phyloP scores from a whole-genome alignment of 2,113 vertebrate species.

The Brachyhypopomus occidentalis region DNA sequence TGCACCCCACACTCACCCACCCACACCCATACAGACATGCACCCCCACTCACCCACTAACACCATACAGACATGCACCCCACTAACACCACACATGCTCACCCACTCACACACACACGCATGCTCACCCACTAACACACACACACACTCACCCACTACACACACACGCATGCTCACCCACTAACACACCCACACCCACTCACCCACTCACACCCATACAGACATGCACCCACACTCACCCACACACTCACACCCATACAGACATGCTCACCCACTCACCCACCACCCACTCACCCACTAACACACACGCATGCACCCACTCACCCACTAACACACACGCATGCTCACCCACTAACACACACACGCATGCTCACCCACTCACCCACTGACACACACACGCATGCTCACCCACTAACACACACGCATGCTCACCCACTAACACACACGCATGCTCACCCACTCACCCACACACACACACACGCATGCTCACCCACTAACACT shows the following conservation, averaged over 20 bases:
- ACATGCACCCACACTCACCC: not conserved
- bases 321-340: not conserved
- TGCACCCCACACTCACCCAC: not conserved
- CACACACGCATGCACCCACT: constrained; percentile 34
- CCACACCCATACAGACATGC: constrained; percentile 11
- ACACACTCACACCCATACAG: constrained; percentile 16
- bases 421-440: constrained; percentile 38
- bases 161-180: constrained; percentile 35
- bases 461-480: constrained; percentile 7
- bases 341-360: too few relatives aligned
- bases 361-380: too few relatives aligned
- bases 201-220: not conserved
- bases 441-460: not conserved
- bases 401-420: constrained; percentile 41
- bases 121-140: constrained; percentile 29
- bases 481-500: constrained; percentile 45
- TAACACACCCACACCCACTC: constrained; percentile 48
- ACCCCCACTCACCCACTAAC: constrained; percentile 49
- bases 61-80: constrained; percentile 20
- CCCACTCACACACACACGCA: too few relatives aligned
- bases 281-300: too few relatives aligned
- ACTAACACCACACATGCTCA: too few relatives aligned
- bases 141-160: not conserved
- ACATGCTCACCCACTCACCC: constrained; percentile 44
- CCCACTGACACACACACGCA: constrained; percentile 10